Base-by-base conservation (phyloP, 2,888 invertebrate species). In the Chrysodeixis includens region DNA sequence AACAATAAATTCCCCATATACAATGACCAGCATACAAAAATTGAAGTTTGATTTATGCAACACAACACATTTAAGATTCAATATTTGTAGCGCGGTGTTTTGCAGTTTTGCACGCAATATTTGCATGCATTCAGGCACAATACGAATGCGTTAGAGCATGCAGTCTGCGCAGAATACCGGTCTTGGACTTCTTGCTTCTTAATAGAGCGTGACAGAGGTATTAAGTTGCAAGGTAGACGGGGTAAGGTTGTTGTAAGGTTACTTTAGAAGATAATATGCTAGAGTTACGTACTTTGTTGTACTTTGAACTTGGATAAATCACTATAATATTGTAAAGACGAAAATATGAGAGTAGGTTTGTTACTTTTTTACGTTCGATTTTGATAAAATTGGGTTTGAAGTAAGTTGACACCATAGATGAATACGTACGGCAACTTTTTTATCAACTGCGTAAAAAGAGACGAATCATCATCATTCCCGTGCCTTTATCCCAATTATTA, bases 161-260 rank as follows among this genome's bases (percentile, higher is more conserved):
- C 71, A 71, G 69, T 62, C 68, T 69, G 82, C 79, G 78, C 83
- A 82, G 16, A 56, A 70, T 53, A 83, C 84, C 66, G 73, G 86
- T 78, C 67, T 56, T 62, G 44, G 58, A 58, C 66, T 46, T 60
- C 79, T 79, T 71, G 76, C 61, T 66, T 83, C 75, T 85, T 82
- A 86, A 83, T 86, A 86, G 86, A 84, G 85, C 86, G 68, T 71
- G 65, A 75, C 83, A 56, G 51, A 26, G 3, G 26, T 2, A 26
- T 79, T 30, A 46, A 30, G 71, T 81, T 81, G 60, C 81, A 73
- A 76, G 60, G 78, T 61, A n/a, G 64, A 71, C 56, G 14, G 82
- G 70, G 72, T 30, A 62, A 80, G 80, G 78, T 62, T 74, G 54
- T 30, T 26, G 14, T 26, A 12, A 10, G 49, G 32, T 49, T 20